Percentiles rank a stretch among this genome's conserved stretches.
These are phyloP conservation scores for Dicrostonyx torquatus DNA, from an alignment of 2,797 vertebrate species.

Conservation along the genomic window DNA sequence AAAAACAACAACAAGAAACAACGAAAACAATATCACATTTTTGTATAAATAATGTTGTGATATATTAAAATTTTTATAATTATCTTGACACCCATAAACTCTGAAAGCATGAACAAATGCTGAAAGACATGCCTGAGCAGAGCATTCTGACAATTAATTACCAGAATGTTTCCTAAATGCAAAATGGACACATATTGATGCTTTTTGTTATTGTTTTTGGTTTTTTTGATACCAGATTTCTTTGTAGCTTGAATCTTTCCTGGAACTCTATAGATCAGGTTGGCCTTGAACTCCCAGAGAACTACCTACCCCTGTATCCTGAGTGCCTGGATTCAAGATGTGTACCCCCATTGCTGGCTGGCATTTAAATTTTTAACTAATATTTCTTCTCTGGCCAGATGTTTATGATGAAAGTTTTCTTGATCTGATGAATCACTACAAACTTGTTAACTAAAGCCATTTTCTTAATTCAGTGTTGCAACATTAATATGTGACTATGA, in stretches of 20 bases:
- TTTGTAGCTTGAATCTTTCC: too few species aligned
- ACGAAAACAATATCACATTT: slow-evolving; percentile 23
- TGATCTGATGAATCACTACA: slow-evolving; percentile 14
- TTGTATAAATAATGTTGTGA: slow-evolving; percentile 14
- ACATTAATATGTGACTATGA: not conserved
- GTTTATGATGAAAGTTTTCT: slow-evolving; percentile 38
- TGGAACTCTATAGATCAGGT: too few species aligned
- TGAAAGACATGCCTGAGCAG: not conserved
- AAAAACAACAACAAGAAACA: too few species aligned
- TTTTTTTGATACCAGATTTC: too few species aligned
- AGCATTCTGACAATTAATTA: slow-evolving; percentile 36
- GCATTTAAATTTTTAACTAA: not conserved
- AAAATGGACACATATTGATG: slow-evolving; percentile 35
- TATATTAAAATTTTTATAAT: slow-evolving; percentile 27
- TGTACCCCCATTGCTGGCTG: too few species aligned
- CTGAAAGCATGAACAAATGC: slow-evolving; percentile 8
- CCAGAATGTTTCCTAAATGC: not conserved
- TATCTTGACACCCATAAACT: slow-evolving; percentile 6
- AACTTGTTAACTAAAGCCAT: not conserved
- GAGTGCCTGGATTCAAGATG: too few species aligned
- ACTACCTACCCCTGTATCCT: too few species aligned
- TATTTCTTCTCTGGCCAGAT: not conserved
- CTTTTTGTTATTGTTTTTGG: too few species aligned
- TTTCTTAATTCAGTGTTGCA: slow-evolving; percentile 21
- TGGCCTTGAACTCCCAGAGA: too few species aligned